phyloP scores from a whole-genome alignment of 1,140 invertebrate species.

The Pseudomyrmex cubaensis region DNA sequence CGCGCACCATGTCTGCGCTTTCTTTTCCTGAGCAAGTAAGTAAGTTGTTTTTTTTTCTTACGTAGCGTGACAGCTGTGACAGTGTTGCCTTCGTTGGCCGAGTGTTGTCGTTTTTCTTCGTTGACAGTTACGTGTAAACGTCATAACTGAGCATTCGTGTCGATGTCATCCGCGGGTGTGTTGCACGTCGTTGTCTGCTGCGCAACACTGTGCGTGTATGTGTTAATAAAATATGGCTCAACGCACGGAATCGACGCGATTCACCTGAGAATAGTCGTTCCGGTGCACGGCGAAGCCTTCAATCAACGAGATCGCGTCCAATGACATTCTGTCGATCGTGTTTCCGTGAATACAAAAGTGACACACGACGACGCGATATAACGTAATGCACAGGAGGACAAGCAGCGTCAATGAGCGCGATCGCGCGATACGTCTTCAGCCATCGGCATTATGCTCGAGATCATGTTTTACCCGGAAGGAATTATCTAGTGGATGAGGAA shows the following conservation, averaged over 20 bases:
- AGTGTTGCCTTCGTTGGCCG: background rate
- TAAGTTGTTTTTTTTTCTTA: background rate
- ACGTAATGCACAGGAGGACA: background rate
- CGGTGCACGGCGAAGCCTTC: background rate
- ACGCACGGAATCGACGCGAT: slow-evolving; percentile 1
- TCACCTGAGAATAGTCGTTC: background rate
- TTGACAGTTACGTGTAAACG: slow-evolving; percentile 18
- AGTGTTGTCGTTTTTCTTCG: slow-evolving; percentile 17
- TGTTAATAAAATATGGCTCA: background rate
- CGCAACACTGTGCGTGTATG: too few species aligned
- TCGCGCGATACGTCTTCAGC: background rate
- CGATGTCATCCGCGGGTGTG: background rate
- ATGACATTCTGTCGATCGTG: slow-evolving; percentile 16
- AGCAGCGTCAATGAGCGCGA: background rate
- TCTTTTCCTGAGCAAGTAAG: background rate
- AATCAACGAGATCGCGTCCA: background rate
- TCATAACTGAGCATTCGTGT: slow-evolving; percentile 14
- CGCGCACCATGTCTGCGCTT: slow-evolving; percentile 87
- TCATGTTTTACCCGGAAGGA: background rate
- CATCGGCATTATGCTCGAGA: slow-evolving; percentile 10
- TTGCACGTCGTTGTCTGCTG: background rate
- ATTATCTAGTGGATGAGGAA: background rate
- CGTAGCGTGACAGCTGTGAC: background rate
- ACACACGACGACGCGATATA: background rate
- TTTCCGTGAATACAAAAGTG: background rate